phyloP scores from a whole-genome alignment of 2,113 vertebrate species.

The Castor canadensis region DNA sequence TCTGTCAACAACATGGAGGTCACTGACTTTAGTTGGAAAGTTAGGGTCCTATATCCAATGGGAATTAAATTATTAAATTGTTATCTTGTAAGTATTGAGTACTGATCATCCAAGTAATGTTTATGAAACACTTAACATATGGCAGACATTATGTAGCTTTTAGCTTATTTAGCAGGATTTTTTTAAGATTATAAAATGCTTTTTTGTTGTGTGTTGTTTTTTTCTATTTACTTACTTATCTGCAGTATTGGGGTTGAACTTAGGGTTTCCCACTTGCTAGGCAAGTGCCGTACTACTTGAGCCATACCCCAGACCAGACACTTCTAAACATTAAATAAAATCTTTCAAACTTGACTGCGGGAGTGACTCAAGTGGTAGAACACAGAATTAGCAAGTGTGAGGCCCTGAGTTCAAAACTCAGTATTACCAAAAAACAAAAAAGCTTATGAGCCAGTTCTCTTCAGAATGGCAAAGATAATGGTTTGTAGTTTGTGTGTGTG shows the following conservation, averaged over 20 bases:
- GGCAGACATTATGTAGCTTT: background rate
- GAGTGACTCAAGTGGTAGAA: no score
- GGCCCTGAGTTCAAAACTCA: no score
- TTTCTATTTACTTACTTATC: no score
- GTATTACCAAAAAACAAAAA: no score
- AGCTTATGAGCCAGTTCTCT: background rate
- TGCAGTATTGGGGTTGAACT: no score
- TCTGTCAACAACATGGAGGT: background rate
- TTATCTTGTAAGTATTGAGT: background rate
- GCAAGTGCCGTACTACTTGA: no score
- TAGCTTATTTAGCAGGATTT: background rate
- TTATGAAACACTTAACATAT: background rate
- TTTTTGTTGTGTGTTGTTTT: constrained; percentile 27
- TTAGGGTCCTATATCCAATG: background rate
- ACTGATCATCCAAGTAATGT: background rate
- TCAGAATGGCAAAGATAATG: background rate
- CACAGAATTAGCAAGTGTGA: no score
- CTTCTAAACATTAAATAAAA: constrained; percentile 14
- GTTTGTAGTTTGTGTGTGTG: background rate
- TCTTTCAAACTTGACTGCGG: background rate
- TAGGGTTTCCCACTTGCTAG: no score
- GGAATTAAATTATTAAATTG: background rate
- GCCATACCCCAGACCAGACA: background rate
- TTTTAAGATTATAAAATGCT: background rate
- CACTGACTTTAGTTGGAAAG: background rate